Percentiles rank a stretch among this genome's conserved stretches.
Conservation (phyloP, 2,797 vertebrate species). For the Remorina albescens region DNA sequence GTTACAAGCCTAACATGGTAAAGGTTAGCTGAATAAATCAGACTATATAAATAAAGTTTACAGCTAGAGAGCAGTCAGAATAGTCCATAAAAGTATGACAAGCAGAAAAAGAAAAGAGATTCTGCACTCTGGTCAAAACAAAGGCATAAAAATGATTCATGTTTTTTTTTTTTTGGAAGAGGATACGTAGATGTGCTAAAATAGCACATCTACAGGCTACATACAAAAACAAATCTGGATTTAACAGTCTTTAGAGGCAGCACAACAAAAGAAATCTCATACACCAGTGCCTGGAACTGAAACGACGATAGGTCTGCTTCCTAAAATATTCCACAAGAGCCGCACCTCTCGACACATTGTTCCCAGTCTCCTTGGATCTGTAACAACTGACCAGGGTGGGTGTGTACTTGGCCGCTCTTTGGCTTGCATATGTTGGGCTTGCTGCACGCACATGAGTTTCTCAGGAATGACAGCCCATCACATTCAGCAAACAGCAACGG, state of each 20-base stretch:
- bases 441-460: slow-evolving; percentile 63
- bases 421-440: slow-evolving; percentile 64
- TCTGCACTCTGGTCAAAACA: slow-evolving; percentile 33
- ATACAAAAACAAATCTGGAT: slow-evolving; percentile 55
- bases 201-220: slow-evolving; percentile 34
- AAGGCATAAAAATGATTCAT: slow-evolving; percentile 35
- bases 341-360: slow-evolving; percentile 77
- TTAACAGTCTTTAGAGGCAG: slow-evolving; percentile 39
- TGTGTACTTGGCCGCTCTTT: slow-evolving; percentile 58
- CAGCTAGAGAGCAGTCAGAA: not conserved
- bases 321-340: slow-evolving; percentile 76
- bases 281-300: slow-evolving; percentile 53
- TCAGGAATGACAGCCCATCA: slow-evolving; percentile 68
- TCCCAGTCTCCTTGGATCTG: slow-evolving; percentile 66
- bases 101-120: slow-evolving; percentile 15
- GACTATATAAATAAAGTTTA: slow-evolving; percentile 17
- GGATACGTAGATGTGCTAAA: slow-evolving; percentile 52
- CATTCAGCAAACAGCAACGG: slow-evolving; percentile 62
- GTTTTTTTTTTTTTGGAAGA: slow-evolving; percentile 23
- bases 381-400: slow-evolving; percentile 64
- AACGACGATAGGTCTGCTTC: slow-evolving; percentile 58
- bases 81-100: not conserved
- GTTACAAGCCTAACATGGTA: slow-evolving; percentile 9
- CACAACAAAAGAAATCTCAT: slow-evolving; percentile 55
- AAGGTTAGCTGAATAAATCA: slow-evolving; percentile 19